Conservation (phyloP, 2,113 vertebrate genomes). For the Malurus cyaneus region DNA sequence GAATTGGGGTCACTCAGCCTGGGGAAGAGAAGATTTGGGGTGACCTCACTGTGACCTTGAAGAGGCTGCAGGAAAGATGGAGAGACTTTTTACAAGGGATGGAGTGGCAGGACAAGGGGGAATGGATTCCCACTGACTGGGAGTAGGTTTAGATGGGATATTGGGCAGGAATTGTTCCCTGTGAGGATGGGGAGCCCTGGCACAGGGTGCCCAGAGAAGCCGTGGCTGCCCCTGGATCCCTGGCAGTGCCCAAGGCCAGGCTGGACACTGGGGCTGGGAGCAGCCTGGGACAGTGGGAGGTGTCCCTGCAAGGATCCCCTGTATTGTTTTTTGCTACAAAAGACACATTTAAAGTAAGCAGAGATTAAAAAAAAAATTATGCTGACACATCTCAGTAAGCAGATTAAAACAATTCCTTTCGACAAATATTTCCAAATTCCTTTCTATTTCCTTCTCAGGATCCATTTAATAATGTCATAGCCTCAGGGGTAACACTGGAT, state of each 20-base stretch:
- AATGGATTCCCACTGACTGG: background rate
- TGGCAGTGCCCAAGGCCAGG: background rate
- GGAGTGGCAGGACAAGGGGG: background rate
- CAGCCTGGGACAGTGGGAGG: fast-evolving
- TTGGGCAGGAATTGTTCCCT: background rate
- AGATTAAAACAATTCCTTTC: background rate
- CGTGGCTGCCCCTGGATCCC: background rate
- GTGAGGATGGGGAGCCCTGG: fast-evolving
- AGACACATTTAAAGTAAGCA: background rate
- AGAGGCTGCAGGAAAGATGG: background rate
- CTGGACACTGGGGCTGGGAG: background rate
- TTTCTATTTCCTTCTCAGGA: background rate
- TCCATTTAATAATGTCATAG: background rate
- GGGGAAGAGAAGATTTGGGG: background rate
- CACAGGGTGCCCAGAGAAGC: background rate
- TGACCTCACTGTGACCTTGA: fast-evolving
- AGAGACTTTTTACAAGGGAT: fast-evolving
- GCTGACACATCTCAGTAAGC: background rate
- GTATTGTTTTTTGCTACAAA: background rate
- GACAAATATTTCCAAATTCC: background rate
- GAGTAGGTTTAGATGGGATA: fast-evolving
- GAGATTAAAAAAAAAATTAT: background rate
- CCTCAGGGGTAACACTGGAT: background rate
- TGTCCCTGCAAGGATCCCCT: background rate
- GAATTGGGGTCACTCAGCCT: fast-evolving